Evolutionary conservation across 2,797 vertebrate species (phyloP).

Genomic region (Chaetodon trifasciatus): DNA sequence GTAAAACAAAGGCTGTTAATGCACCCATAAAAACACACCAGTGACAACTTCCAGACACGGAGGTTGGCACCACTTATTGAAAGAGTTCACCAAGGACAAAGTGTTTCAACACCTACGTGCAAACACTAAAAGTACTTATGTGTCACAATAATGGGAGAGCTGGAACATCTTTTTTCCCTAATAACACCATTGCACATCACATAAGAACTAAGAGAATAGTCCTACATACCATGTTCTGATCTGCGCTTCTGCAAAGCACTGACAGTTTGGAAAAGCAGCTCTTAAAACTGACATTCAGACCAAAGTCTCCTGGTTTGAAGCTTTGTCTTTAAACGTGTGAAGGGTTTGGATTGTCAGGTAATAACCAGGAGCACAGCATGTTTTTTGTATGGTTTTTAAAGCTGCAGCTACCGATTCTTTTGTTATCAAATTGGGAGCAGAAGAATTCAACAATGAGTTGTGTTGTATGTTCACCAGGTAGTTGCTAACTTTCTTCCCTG

Average conservation of each 20-base stretch:
- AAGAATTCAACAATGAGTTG: not conserved
- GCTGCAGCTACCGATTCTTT: not conserved
- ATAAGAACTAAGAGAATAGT: slow-evolving; percentile 9
- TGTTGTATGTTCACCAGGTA: not conserved
- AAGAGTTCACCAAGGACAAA: slow-evolving; percentile 21
- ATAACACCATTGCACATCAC: not conserved
- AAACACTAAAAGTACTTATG: slow-evolving; percentile 28
- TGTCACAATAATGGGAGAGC: slow-evolving; percentile 14
- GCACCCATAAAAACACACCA: slow-evolving; percentile 27
- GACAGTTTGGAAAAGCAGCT: not conserved
- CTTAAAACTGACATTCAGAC: not conserved
- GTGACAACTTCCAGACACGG: slow-evolving; percentile 33
- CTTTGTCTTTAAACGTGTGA: not conserved
- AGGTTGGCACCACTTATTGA: slow-evolving; percentile 36
- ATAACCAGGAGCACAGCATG: not conserved
- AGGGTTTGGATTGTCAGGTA: not conserved
- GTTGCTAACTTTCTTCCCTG: no score
- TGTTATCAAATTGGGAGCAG: not conserved
- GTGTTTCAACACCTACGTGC: slow-evolving; percentile 38
- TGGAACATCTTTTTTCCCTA: not conserved
- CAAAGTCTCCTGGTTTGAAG: not conserved
- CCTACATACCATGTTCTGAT: not conserved
- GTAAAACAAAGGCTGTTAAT: slow-evolving; percentile 45
- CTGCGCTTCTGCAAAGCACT: slow-evolving; percentile 3
- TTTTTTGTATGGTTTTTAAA: not conserved